Base-by-base conservation (phyloP, 2,888 invertebrate species). In the Fissipunctia ypsillon region DNA sequence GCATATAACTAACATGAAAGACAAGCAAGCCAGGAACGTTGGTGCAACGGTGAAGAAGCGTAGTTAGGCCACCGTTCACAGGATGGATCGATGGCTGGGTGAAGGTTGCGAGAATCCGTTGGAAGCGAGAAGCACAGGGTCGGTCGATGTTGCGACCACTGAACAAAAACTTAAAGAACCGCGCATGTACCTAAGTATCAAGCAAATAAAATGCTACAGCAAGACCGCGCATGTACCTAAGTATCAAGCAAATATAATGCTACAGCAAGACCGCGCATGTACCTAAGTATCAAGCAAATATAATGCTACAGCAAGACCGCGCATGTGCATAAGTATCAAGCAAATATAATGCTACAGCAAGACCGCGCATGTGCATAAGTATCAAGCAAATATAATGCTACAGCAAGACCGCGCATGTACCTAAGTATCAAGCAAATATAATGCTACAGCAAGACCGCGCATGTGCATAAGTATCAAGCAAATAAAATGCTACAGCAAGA, bases 401-500 rank as follows among this genome's bases (percentile, higher is more conserved):
- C n/a, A n/a, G 7, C 19, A 10, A 43, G 31, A 70, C 78, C 41
- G 16, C 31, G 38, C 3, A 48, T 14, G 0, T n/a, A n/a, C n/a
- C n/a, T 2, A 4, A n/a, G 2, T 59, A 45, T 45, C n/a, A 45
- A 43, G 6, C 19, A 52, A 76, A 63, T 45, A 48, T 54, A 50
- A 80, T 64, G n/a, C n/a, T n/a, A n/a, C n/a, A n/a, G 7, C 19
- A 10, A 43, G 31, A 70, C 78, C 41, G 16, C 31, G 38, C 3
- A 48, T 14, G 0, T n/a, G n/a, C n/a, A n/a, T 2, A 4, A n/a
- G 2, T 59, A 45, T 45, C n/a, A 45, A 43, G 6, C 19, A 52
- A 76, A 63, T 45, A 48, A 59, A 50, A 80, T 64, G n/a, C n/a
- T n/a, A n/a, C n/a, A n/a, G 7, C 19, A 10, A 43, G 31, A 70